Evolutionary conservation across 2,888 invertebrate genomes (phyloP).

Genomic region (Meandrusa payeni): DNA sequence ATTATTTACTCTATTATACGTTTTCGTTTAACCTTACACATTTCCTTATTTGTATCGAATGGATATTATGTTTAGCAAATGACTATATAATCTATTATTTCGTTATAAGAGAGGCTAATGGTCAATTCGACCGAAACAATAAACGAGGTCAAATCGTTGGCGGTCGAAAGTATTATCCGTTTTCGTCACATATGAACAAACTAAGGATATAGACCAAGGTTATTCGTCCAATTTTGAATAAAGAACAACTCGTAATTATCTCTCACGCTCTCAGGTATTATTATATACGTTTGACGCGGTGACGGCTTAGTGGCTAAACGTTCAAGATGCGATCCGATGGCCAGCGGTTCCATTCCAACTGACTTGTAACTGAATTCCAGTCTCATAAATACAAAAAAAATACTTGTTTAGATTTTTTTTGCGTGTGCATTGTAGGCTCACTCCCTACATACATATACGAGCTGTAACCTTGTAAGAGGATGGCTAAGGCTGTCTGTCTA

Average conservation of each 20-base stretch:
- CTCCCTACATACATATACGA: too few relatives aligned
- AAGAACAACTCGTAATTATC: background rate
- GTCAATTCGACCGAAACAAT: conserved; percentile 14
- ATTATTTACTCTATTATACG: conserved; percentile 8
- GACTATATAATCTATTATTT: conserved; percentile 8
- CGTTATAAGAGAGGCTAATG: conserved; percentile 7
- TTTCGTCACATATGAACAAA: conserved; percentile 26
- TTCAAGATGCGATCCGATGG: too few relatives aligned
- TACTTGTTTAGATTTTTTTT: too few relatives aligned
- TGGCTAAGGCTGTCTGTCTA: too few relatives aligned
- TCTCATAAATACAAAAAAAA: too few relatives aligned
- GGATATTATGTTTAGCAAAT: conserved; percentile 1
- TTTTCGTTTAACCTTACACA: conserved; percentile 1
- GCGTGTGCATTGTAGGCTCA: too few relatives aligned
- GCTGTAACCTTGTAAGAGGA: too few relatives aligned
- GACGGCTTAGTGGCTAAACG: too few relatives aligned
- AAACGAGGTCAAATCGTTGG: conserved; percentile 16
- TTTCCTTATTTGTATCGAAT: conserved; percentile 2
- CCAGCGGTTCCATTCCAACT: too few relatives aligned
- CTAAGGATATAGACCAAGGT: conserved; percentile 36
- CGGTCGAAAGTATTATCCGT: conserved; percentile 15
- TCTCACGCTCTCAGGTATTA: conserved; percentile 5
- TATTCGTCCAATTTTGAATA: conserved; percentile 24
- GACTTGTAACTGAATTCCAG: too few relatives aligned
- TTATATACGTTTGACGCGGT: too few relatives aligned